Conservation (phyloP, 92 coral and sea anemone species). For the Scolanthus callimorphus region DNA sequence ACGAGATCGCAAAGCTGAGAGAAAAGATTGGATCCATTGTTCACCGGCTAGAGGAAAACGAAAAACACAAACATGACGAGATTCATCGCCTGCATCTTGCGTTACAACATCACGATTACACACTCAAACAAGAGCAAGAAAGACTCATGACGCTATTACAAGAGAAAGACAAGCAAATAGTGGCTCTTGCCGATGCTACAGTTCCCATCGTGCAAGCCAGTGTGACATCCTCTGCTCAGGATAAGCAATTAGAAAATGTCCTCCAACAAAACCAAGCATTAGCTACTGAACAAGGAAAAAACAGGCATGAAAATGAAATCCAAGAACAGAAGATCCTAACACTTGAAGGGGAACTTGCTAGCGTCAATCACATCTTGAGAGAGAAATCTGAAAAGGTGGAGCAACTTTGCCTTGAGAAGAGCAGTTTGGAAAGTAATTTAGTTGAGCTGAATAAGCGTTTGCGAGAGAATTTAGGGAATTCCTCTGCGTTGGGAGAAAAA, state of each 20-base stretch:
- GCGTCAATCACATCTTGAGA: slow-evolving; percentile 22
- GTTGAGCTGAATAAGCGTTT: slow-evolving; percentile 34
- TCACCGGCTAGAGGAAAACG: slow-evolving; percentile 75
- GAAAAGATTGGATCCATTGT: slow-evolving; percentile 59
- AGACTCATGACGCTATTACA: slow-evolving; percentile 65
- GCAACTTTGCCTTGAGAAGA: slow-evolving; percentile 29
- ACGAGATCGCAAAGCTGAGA: slow-evolving; percentile 86
- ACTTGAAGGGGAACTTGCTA: slow-evolving; percentile 44
- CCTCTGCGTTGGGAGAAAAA: slow-evolving; percentile 30
- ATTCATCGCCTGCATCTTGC: slow-evolving; percentile 44
- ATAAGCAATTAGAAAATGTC: slow-evolving; percentile 2
- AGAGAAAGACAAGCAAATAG: slow-evolving; percentile 86
- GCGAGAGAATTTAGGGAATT: slow-evolving; percentile 20
- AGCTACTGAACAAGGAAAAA: background rate
- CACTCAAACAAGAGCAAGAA: slow-evolving; percentile 83
- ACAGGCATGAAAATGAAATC: background rate
- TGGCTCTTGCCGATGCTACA: slow-evolving; percentile 41
- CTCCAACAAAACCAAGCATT: slow-evolving; percentile 8
- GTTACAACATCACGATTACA: slow-evolving; percentile 50
- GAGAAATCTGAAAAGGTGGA: slow-evolving; percentile 36
- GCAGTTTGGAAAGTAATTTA: slow-evolving; percentile 30
- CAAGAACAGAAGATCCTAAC: slow-evolving; percentile 31
- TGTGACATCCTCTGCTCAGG: slow-evolving; percentile 1
- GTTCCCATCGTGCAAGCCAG: slow-evolving; percentile 3
- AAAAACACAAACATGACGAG: slow-evolving; percentile 43